Base-by-base conservation (phyloP, 2,888 invertebrate species). In the Tenthredo amoena region DNA sequence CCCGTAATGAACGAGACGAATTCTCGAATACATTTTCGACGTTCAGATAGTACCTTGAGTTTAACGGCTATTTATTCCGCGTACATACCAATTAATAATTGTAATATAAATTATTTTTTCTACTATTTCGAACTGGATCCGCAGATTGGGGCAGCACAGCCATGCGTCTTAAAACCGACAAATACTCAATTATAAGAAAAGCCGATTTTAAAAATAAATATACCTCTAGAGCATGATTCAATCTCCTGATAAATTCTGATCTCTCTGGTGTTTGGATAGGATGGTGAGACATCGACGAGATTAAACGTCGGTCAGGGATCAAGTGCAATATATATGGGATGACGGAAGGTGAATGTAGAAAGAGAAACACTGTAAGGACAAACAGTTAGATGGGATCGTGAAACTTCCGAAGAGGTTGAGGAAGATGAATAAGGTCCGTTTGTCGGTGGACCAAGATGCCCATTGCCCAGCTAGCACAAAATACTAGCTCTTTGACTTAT, bases 221-320 rank as follows among this genome's bases (percentile, higher is more conserved):
- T 43, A 21, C 21, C 18, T 10, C n/a, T 3, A 31, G 74, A n/a
- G 7, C 71, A 21, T 31, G 77, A 77, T 77, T 77, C 31, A 34
- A 77, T 77, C 55, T 55, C 34, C 2, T 50, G 77, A 77, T 55
- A 55, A 77, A 77, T 50, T 55, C 55, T 77, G 34, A 77, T 55
- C 55, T 50, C 34, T 58, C 10, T 50, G 55, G 31, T 77, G 55
- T 77, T 55, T 55, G 50, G 50, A 77, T 77, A 77, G 31, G 77
- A 55, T 55, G 31, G 34, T n/a, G 55, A 31, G n/a, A 55, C 55
- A 58, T 34, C 26, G 76, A n/a, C 76, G 47, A 77, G 76, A 77
- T 77, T 77, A 77, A 77, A 47, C 76, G 76, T 77, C 76, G 76
- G 76, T 40, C 50, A 26, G 31, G 50, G 76, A 77, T 77, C 76